Evolutionary conservation across 2,888 invertebrate genomes (phyloP).

Genomic region (Dusona sp.): DNA sequence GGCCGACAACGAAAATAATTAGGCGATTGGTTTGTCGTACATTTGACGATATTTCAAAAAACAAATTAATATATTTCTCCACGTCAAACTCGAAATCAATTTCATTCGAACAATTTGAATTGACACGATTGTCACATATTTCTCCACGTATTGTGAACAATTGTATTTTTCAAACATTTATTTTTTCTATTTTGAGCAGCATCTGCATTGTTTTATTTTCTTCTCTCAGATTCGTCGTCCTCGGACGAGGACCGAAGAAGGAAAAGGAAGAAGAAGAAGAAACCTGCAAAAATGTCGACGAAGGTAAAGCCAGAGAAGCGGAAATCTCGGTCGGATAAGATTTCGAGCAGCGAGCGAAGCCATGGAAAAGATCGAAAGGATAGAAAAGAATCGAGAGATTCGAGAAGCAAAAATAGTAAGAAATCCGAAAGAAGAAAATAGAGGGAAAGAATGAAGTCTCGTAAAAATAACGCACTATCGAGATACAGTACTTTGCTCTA

Average conservation of each 20-base stretch:
- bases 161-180: neutral
- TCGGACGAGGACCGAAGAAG: slow-evolving; percentile 69
- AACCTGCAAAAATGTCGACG: slow-evolving; percentile 50
- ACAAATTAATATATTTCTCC: no score
- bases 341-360: slow-evolving; percentile 31
- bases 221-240: slow-evolving; percentile 59
- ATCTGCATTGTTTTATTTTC: neutral
- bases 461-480: slow-evolving; percentile 4
- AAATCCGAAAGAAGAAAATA: slow-evolving; percentile 46
- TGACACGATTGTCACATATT: no score
- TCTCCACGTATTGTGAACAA: neutral
- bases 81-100: no score
- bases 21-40: neutral
- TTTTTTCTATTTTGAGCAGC: neutral
- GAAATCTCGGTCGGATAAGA: slow-evolving; percentile 43
- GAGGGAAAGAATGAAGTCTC: neutral
- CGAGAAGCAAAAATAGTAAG: slow-evolving; percentile 43
- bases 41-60: neutral
- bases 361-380: slow-evolving; percentile 42
- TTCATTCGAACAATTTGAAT: no score
- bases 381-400: slow-evolving; percentile 51
- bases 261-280: slow-evolving; percentile 72
- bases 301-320: slow-evolving; percentile 63
- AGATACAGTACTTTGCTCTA: slow-evolving; percentile 39
- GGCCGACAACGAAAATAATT: no score